These are phyloP conservation scores for Stigmatopora nigra DNA, from an alignment of 2,113 vertebrate species.

Conservation along the genomic window DNA sequence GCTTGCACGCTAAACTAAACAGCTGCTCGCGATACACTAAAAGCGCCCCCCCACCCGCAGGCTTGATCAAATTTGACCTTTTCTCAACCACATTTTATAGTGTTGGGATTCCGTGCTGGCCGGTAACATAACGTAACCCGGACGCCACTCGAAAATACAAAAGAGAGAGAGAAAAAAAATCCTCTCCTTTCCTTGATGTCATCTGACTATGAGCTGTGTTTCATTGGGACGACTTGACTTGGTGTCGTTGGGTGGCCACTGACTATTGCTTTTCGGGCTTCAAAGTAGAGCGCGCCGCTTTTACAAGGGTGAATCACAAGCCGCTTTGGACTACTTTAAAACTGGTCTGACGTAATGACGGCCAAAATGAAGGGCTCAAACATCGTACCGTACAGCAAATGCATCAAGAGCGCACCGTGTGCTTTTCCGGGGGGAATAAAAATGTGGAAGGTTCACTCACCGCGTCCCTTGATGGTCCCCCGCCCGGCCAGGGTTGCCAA, in stretches of 20 bases:
- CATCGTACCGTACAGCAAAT: background rate
- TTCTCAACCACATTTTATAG: background rate
- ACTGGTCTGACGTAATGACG: background rate
- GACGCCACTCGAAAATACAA: too few species aligned
- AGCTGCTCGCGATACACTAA: background rate
- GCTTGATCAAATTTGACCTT: background rate
- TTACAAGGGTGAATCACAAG: background rate
- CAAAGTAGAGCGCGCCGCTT: background rate
- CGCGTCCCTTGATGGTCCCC: background rate
- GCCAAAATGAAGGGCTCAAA: constrained; percentile 13
- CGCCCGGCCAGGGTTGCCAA: too few species aligned
- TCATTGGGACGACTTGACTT: too few species aligned
- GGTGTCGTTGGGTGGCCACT: too few species aligned
- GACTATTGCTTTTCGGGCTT: background rate
- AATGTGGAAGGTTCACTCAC: constrained; percentile 10
- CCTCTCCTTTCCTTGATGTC: too few species aligned
- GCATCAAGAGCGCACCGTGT: constrained; percentile 15
- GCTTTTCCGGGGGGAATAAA: constrained; percentile 38
- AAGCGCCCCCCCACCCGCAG: background rate
- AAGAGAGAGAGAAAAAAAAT: too few species aligned
- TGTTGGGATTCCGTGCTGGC: background rate
- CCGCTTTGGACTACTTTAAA: background rate
- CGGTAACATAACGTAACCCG: too few species aligned
- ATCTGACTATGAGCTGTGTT: too few species aligned
- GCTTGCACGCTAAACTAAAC: background rate